Conservation (phyloP, 2,888 invertebrate species). For the Blomia tropicalis region DNA sequence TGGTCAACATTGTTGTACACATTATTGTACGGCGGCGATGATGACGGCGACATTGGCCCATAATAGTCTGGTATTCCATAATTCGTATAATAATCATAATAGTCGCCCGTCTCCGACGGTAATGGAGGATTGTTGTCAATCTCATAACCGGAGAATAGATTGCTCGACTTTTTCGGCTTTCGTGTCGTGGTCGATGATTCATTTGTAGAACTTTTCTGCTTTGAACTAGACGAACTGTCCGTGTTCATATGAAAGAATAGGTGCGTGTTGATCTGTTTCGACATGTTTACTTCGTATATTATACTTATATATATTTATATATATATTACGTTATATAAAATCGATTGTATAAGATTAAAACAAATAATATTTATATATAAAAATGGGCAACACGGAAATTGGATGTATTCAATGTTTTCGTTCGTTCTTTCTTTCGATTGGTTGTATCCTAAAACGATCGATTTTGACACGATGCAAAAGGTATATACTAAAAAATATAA, state of each 20-base stretch:
- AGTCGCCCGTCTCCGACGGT: slow-evolving; percentile 18
- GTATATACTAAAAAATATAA: too few relatives aligned
- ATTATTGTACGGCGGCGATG: background rate
- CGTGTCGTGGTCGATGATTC: background rate
- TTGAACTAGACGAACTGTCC: slow-evolving; percentile 20
- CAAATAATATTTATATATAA: too few relatives aligned
- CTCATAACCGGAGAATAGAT: background rate
- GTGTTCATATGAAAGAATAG: slow-evolving; percentile 26
- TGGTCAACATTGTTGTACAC: background rate
- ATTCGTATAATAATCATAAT: slow-evolving; percentile 26
- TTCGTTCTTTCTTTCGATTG: too few relatives aligned
- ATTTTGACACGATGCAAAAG: too few relatives aligned
- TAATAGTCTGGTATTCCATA: slow-evolving; percentile 20
- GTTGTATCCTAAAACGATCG: too few relatives aligned
- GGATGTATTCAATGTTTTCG: too few relatives aligned
- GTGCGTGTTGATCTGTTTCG: slow-evolving; percentile 26
- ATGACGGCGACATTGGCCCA: background rate
- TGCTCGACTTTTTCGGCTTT: slow-evolving; percentile 10
- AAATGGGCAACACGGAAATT: too few relatives aligned
- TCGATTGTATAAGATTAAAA: too few relatives aligned
- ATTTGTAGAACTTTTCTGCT: background rate
- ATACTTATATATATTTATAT: too few relatives aligned
- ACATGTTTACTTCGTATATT: too few relatives aligned
- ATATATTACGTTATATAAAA: too few relatives aligned
- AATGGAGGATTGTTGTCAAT: slow-evolving; percentile 14